Conservation (phyloP, 2,113 vertebrate genomes). For the Actenoides lindsayi region DNA sequence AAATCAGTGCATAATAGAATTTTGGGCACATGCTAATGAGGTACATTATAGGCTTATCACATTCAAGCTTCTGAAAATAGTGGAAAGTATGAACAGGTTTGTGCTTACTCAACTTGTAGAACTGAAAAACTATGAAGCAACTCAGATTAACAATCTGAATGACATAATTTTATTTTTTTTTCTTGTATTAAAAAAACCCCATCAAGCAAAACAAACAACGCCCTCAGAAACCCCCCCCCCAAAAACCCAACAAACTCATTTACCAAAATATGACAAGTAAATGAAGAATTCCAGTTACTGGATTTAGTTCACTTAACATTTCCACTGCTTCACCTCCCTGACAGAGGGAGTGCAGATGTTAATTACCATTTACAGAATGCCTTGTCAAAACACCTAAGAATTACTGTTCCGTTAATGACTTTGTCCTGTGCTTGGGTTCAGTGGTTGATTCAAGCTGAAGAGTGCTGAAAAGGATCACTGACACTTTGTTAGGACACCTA, state of each 20-base stretch:
- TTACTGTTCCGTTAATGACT: background rate
- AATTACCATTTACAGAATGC: slow-evolving; percentile 31
- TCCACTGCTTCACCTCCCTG: background rate
- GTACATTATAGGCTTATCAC: background rate
- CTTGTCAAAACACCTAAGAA: slow-evolving; percentile 36
- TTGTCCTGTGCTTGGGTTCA: background rate
- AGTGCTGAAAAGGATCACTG: background rate
- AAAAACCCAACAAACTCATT: background rate
- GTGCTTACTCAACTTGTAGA: background rate
- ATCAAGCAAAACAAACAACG: background rate
- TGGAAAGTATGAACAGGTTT: background rate
- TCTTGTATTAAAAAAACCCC: background rate
- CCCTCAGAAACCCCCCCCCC: too few species aligned
- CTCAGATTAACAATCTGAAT: background rate
- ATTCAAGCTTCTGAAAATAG: background rate
- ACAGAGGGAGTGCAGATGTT: slow-evolving; percentile 23
- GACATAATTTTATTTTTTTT: background rate
- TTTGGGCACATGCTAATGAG: background rate
- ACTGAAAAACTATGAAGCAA: background rate
- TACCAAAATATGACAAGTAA: background rate
- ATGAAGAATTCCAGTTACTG: background rate
- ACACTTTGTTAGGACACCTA: background rate
- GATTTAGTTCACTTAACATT: slow-evolving; percentile 7
- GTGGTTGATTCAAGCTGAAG: background rate
- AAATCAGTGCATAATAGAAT: background rate